Conservation (phyloP, 2,113 vertebrate genomes). For the Rattus rattus region DNA sequence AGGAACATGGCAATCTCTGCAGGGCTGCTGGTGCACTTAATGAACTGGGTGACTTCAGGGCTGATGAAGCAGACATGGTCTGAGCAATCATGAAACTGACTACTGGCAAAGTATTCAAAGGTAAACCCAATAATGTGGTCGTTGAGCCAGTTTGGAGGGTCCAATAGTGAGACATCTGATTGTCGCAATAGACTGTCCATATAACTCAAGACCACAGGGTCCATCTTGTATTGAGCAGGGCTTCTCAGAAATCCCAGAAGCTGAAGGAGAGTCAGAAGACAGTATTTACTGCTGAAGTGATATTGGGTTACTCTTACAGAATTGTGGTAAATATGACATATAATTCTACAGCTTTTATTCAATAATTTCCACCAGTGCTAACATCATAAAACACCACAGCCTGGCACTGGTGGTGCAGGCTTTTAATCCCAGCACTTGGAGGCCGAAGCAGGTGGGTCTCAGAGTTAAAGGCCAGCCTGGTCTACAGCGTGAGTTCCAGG, state of each 20-base stretch:
- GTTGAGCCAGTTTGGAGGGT: constrained; percentile 97
- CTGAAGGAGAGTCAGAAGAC: constrained; percentile 74
- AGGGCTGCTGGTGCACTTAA: constrained; percentile 93
- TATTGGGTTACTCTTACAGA: background rate
- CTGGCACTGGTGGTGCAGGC: background rate
- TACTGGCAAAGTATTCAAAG: constrained; percentile 94
- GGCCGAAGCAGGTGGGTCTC: background rate
- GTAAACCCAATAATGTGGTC: constrained; percentile 97
- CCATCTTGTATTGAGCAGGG: constrained; percentile 86
- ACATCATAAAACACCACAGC: background rate
- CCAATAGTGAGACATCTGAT: constrained; percentile 93
- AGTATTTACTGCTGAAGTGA: constrained; percentile 42
- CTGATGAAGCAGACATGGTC: constrained; percentile 92
- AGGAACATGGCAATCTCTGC: constrained; percentile 94
- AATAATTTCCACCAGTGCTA: background rate
- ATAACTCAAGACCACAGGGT: constrained; percentile 96
- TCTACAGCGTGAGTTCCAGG: background rate
- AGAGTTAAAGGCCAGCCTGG: background rate
- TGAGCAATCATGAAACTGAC: constrained; percentile 89
- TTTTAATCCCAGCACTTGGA: background rate
- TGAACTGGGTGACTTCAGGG: constrained; percentile 98
- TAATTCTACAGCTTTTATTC: constrained; percentile 25
- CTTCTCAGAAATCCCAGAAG: constrained; percentile 51
- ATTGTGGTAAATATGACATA: constrained; percentile 32
- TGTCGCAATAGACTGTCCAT: constrained; percentile 95